phyloP scores from a whole-genome alignment of 2,797 vertebrate species.

The Macropodus opercularis region DNA sequence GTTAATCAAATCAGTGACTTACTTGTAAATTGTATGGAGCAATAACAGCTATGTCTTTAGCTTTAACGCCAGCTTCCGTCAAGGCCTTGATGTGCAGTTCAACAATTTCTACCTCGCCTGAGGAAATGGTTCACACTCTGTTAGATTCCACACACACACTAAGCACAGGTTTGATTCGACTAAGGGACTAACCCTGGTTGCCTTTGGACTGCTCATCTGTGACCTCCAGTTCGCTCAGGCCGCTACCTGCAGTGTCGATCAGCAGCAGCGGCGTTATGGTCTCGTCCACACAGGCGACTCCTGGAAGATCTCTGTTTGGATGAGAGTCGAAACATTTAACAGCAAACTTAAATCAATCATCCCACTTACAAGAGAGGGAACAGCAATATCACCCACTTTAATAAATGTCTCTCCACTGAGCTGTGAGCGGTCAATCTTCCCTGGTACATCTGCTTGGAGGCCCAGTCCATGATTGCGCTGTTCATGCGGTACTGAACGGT shows the following conservation, averaged over 20 bases:
- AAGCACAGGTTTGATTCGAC: not conserved
- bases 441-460: conserved; percentile 89
- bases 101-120: conserved; percentile 93
- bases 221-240: conserved; percentile 89
- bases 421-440: conserved; percentile 87
- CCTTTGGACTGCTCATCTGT: conserved; percentile 94
- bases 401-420: conserved; percentile 87
- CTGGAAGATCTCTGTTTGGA: conserved; percentile 86
- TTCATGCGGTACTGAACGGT: conserved; percentile 98
- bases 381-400: conserved; percentile 82
- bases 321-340: not conserved
- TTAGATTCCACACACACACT: conserved; percentile 8
- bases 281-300: conserved; percentile 86
- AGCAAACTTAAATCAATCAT: not conserved
- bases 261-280: conserved; percentile 87
- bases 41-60: conserved; percentile 90
- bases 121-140: not conserved
- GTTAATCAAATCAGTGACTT: conserved; percentile 32
- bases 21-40: conserved; percentile 97
- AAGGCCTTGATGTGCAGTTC: conserved; percentile 88
- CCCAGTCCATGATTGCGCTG: conserved; percentile 90
- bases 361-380: not conserved
- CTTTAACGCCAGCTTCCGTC: conserved; percentile 87
- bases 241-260: conserved; percentile 93
- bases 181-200: conserved; percentile 85